Base-by-base conservation (phyloP, 2,888 invertebrate species). In the Halictus ligatus region DNA sequence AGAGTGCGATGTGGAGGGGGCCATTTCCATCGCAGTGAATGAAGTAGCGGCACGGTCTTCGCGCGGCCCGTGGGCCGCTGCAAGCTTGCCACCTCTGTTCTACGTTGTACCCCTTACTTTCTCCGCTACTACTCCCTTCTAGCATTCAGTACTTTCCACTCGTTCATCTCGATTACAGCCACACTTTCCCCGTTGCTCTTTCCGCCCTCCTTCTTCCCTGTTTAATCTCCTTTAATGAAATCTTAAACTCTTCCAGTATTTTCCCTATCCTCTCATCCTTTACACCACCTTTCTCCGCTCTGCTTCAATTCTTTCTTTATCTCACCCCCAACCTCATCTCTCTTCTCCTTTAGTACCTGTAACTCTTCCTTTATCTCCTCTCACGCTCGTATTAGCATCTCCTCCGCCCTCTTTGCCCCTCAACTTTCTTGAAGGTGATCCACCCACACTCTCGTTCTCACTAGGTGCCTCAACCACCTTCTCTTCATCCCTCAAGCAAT, bases 161-260 rank as follows among this genome's bases (percentile, higher is more conserved):
- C 4, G 2, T 15, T 64, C 29, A 15, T 29, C 64, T 29, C 7
- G 29, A 25, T 64, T 64, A 29, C 64, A 15, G 64, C 12, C 64
- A 64, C 15, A 7, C 29, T 64, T 25, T 2, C 64, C 15, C 29
- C 64, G 25, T 15, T 25, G 13, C 54, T 54, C 8, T 0, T 21
- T 21, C 54, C 15, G 7, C 29, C 64, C 29, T 29, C 64, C 29
- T 64, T 15, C 15, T 15, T 64, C n/a, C 15, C 15, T 64, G 15
- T 64, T 64, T 64, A 64, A 64, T 64, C 64, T 64, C 64, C 15
- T 64, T 29, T 64, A 64, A 64, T 64, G 29, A 64, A 64, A 64
- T 64, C 64, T 64, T 15, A 64, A 64, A 64, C 29, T 29, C 25
- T 15, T 64, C 29, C 64, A 64, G 64, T 29, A 64, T 64, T 64